These are phyloP conservation scores for Oscheius sp. DNA, from an alignment of 2,888 invertebrate genomes.

Conservation along the genomic window DNA sequence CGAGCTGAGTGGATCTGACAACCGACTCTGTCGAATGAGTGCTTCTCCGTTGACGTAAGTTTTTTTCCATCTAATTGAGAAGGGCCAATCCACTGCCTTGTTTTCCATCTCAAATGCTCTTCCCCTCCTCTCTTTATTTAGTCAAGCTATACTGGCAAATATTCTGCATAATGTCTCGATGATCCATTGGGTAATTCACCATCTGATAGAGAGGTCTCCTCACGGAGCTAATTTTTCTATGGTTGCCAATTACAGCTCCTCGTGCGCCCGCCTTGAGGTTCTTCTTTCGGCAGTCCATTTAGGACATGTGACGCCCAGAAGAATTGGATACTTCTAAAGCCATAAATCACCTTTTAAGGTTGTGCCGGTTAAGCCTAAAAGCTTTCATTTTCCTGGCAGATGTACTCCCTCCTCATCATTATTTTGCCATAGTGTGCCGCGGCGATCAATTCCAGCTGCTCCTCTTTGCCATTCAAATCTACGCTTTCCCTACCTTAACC, in stretches of 20 bases:
- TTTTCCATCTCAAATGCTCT: no score
- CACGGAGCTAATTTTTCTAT: conserved; percentile 13
- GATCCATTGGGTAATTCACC: background rate
- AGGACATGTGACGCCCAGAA: background rate
- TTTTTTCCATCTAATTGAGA: background rate
- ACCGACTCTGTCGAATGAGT: conserved; percentile 4
- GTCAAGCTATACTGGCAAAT: background rate
- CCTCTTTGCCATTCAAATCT: conserved; percentile 20
- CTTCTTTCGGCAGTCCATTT: background rate
- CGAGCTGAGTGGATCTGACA: conserved; percentile 2
- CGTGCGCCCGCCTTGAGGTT: background rate
- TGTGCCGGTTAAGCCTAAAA: no score
- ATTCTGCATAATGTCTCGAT: no score
- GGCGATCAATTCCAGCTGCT: conserved; percentile 29
- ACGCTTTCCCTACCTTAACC: conserved; percentile 9
- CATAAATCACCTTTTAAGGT: no score
- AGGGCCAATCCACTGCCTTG: background rate
- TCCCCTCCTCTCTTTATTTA: background rate
- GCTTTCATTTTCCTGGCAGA: background rate
- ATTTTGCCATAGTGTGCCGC: conserved; percentile 7
- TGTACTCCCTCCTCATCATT: conserved; percentile 1
- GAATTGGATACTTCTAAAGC: background rate
- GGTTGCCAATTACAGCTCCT: conserved; percentile 10
- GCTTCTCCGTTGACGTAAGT: conserved; percentile 22
- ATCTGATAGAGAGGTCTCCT: background rate